Percentiles rank a stretch among this genome's conserved stretches.
These are phyloP conservation scores for Schrankia costaestrigalis DNA, from an alignment of 2,888 invertebrate genomes.

Conservation along the genomic window DNA sequence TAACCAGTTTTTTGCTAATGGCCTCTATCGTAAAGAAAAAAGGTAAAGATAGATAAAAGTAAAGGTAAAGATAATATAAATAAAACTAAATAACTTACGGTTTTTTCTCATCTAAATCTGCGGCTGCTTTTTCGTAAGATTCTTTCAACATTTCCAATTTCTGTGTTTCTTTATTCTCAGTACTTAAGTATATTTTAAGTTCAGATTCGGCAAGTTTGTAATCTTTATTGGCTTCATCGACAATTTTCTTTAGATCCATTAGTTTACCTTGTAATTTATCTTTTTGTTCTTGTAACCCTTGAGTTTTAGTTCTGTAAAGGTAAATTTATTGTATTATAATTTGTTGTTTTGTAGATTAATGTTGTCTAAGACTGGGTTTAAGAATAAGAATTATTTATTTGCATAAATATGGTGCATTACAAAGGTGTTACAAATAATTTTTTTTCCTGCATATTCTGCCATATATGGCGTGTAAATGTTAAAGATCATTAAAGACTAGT, in stretches of 20 bases:
- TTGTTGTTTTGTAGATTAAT: not conserved
- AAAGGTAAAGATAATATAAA: not conserved
- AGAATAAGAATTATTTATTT: not conserved
- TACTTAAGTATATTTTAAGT: conserved; percentile 87
- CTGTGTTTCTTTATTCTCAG: conserved; percentile 81
- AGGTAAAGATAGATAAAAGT: too few relatives aligned
- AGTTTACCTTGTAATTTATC: conserved; percentile 85
- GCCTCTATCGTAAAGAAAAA: too few relatives aligned
- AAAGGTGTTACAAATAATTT: too few relatives aligned
- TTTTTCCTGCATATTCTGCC: too few relatives aligned
- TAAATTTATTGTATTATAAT: not conserved
- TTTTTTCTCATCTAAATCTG: conserved; percentile 77
- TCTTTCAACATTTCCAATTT: conserved; percentile 82
- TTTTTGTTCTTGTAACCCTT: conserved; percentile 85
- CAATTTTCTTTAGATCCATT: conserved; percentile 84
- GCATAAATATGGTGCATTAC: too few relatives aligned
- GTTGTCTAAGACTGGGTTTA: too few relatives aligned
- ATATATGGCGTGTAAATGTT: too few relatives aligned
- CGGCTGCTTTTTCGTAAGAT: conserved; percentile 62
- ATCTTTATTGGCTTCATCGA: conserved; percentile 83
- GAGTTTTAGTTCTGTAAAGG: conserved; percentile 79
- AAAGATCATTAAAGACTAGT: too few relatives aligned
- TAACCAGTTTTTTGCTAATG: too few relatives aligned
- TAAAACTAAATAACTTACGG: conserved; percentile 37
- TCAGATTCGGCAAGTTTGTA: conserved; percentile 86